Evolutionary conservation across 2,888 invertebrate species (phyloP).

Genomic region (Patella ulyssiponensis): DNA sequence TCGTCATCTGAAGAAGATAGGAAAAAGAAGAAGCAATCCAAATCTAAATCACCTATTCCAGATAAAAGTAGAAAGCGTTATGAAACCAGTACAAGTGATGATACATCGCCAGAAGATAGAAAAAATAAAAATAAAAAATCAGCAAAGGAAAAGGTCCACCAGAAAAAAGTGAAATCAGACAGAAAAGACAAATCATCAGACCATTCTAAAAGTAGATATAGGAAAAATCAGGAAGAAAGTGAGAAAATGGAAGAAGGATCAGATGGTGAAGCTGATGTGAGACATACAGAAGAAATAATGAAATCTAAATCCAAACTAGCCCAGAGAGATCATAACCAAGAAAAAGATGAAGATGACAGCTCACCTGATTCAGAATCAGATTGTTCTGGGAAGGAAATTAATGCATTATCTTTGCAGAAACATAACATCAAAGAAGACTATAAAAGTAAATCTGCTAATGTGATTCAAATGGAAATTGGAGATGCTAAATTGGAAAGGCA

Average conservation of each 20-base stretch:
- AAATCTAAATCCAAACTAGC: not conserved
- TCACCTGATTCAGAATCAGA: not conserved
- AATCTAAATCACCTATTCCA: not conserved
- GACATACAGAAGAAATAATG: not conserved
- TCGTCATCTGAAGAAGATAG: not conserved
- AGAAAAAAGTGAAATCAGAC: not conserved
- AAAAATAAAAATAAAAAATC: too few species aligned
- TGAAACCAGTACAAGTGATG: conserved; percentile 1
- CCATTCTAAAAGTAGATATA: not conserved
- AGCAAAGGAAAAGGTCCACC: too few species aligned
- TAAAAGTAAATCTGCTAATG: not conserved
- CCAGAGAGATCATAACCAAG: not conserved
- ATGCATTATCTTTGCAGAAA: too few species aligned
- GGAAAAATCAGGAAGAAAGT: not conserved
- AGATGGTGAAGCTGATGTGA: not conserved
- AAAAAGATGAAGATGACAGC: conserved; percentile 14
- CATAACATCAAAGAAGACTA: not conserved
- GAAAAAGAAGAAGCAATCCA: not conserved
- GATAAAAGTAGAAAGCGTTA: not conserved
- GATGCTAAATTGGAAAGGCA: not conserved
- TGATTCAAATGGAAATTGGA: not conserved
- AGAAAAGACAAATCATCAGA: not conserved
- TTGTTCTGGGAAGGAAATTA: not conserved
- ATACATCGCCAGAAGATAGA: not conserved
- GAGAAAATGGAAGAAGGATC: not conserved